phyloP scores from a whole-genome alignment of 2,113 vertebrate genomes.

The Thunnus maccoyii region DNA sequence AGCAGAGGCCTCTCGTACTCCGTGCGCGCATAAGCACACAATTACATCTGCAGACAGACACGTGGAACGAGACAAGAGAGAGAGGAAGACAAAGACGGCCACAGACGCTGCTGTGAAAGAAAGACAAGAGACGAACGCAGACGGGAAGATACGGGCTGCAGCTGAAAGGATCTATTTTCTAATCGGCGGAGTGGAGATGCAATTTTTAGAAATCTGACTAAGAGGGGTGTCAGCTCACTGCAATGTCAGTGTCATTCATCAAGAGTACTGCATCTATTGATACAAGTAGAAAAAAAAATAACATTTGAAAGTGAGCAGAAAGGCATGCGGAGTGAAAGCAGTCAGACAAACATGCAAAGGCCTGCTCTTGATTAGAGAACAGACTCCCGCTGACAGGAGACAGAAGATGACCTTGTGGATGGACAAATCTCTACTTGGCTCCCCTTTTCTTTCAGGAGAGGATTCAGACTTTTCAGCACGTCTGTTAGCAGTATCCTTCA shows the following conservation, averaged over 20 bases:
- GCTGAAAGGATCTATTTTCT: conserved; percentile 33
- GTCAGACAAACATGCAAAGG: conserved; percentile 18
- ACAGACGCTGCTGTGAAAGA: conserved; percentile 20
- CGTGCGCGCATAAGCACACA: conserved; percentile 28
- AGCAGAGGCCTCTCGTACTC: conserved; percentile 23
- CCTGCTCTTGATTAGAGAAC: conserved; percentile 16
- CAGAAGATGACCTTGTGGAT: conserved; percentile 30
- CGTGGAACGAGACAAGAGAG: background rate
- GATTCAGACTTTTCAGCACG: conserved; percentile 51
- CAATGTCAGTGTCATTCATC: background rate
- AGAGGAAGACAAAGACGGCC: conserved; percentile 26
- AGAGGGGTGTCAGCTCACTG: background rate
- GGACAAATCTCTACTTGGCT: conserved; percentile 27
- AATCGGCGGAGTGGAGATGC: conserved; percentile 33
- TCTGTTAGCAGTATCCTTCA: conserved; percentile 45
- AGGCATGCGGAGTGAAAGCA: background rate
- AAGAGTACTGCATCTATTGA: background rate
- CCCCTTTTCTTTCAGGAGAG: conserved; percentile 45
- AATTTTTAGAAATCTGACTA: conserved; percentile 9
- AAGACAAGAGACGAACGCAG: background rate
- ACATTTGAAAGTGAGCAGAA: background rate
- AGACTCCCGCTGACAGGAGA: conserved; percentile 14
- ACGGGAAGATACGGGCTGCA: background rate
- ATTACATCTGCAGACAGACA: conserved; percentile 59
- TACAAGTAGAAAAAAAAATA: background rate